A percentile compares a stretch with the other conserved stretches of the same genome.
phyloP scores from a whole-genome alignment of 2,113 vertebrate species.

The Sterrhoptilus dennistouni region DNA sequence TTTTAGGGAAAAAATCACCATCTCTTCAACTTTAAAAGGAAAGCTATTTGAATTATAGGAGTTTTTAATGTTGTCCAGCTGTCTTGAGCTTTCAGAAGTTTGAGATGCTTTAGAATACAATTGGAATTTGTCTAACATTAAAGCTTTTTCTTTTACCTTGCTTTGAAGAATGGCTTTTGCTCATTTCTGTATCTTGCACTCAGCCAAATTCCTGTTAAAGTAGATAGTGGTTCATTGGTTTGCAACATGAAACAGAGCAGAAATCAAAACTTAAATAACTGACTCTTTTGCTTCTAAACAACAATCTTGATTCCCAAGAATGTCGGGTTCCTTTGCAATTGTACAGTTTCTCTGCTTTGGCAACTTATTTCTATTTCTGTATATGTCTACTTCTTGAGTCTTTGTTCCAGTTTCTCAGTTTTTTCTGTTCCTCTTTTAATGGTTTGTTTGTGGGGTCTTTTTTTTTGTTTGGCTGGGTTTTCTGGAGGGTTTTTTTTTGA shows the following conservation, averaged over 20 bases:
- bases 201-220: neutral
- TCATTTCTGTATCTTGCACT: neutral
- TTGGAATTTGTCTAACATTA: neutral
- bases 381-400: neutral
- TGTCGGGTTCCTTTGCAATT: neutral
- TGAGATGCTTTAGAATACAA: neutral
- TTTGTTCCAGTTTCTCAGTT: neutral
- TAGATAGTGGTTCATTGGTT: neutral
- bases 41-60: neutral
- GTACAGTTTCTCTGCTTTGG: neutral
- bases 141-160: neutral
- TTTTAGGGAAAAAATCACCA: neutral
- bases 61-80: neutral
- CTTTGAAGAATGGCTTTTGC: neutral
- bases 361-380: neutral
- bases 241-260: neutral
- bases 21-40: neutral
- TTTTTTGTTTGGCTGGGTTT: neutral
- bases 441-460: neutral
- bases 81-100: neutral
- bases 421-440: neutral
- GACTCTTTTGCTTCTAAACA: neutral
- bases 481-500: neutral
- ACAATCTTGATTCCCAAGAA: neutral
- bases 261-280: neutral